Evolutionary conservation across 2,888 invertebrate species (phyloP), one percentile per base, ranked within the genome.

Genomic region (Drosophila eohydei): DNA sequence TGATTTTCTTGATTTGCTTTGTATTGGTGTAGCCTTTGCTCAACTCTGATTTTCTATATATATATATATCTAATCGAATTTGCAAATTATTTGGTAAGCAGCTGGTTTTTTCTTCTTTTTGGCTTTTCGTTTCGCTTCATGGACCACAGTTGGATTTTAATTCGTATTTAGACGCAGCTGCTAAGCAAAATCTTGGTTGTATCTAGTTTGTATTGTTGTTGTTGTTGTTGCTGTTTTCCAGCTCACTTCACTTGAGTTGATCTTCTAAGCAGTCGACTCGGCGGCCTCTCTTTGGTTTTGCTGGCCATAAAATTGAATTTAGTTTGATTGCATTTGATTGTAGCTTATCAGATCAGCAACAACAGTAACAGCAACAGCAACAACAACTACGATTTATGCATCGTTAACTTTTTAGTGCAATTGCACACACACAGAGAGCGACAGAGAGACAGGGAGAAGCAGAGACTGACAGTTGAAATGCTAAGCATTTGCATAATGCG

Each of bases 281-380:
- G 69, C 74, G 72, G 68, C 74, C 70, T 64, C 66, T 71, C 73
- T 69, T 70, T 74, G 52, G 55, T 74, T 50, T 72, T 72, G 66
- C 65, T 75, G 60, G 66, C 74, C 71, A 89, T 88, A 80, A 80
- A 84, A 82, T 87, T 89, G 81, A 89, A 85, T 87, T 89, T 79
- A 74, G 88, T 89, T 87, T 87, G 86, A 88, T 87, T 88, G 86
- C 86, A 85, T 87, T 87, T 87, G 86, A 87, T 87, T 89, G 88
- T 82, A 63, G 90, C 89, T 87, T 89, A 87, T 88, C 89, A 85
- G 83, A 79, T 65, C 51, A 80, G 60, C 59, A 40, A 16, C n/a
- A n/a, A n/a, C n/a, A n/a, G n/a, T n/a, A n/a, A n/a, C n/a, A n/a
- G n/a, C 54, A 26, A 5, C 38, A 38, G 11, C 44, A 44, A 46